Base-by-base conservation (phyloP, 2,113 vertebrate species). In the Carassius carassius region DNA sequence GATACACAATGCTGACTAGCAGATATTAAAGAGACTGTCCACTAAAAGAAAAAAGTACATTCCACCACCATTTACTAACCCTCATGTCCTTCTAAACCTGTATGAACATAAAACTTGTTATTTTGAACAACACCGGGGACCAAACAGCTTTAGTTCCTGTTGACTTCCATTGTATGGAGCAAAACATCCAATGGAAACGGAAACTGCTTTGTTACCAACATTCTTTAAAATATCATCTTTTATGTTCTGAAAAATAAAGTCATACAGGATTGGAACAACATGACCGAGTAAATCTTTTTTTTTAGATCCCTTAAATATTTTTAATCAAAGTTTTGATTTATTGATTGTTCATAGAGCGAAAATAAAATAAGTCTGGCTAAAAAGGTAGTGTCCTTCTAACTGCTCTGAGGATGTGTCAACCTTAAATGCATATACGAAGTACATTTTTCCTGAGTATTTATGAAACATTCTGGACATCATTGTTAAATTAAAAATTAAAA, bases 361-460 rank as follows among this genome's bases (percentile, higher is more conserved):
- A 49, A 49, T 25, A 29, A 23, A 49, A 29, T 49, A 74, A 23
- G 2, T 74, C n/a, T 74, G 70, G 44, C 41, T 25, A 74, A 74
- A 47, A 25, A 67, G 16, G 6, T 17, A 1, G 65, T 10, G 14
- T 17, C 16, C 23, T 29, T 8, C 41, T 16, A 74, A 74, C 13
- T 16, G 41, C 49, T 54, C 23, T 51, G 3, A 11, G 44, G 2
- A 44, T 35, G 1, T 44, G 2, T 37, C 7, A 69, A 37, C 65
- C 7, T 29, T 72, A 41, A 72, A 72, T 41, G 69, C 19, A 21
- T 72, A n/a, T 41, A 44, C 1, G 2, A 44, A 72, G 9, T 72
- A 76, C 23, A 8, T 25, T 54, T 62, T 62, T 62, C 77, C 77
- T 78, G 77, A 78, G 77, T 62, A 13, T 62, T 78, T 13, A n/a